Conservation (phyloP, 1,140 invertebrate genomes). For the Ladona fulva region DNA sequence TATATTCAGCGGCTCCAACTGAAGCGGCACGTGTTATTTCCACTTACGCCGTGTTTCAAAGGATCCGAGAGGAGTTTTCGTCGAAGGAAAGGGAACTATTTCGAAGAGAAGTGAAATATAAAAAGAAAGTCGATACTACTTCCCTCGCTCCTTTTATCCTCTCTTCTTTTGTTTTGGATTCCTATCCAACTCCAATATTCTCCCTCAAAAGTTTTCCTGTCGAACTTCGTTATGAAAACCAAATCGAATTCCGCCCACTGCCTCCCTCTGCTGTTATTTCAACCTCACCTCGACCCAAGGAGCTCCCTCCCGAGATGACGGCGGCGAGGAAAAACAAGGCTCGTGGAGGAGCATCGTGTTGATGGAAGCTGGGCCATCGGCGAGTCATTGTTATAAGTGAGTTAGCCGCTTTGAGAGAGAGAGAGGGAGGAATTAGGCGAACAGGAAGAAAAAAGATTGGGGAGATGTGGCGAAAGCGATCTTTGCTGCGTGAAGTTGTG, state of each 20-base stretch:
- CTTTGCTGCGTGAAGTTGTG: not conserved
- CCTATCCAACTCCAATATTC: conserved; percentile 5
- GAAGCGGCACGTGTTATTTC: too few species aligned
- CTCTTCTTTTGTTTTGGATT: not conserved
- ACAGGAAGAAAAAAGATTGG: not conserved
- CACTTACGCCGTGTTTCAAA: too few species aligned
- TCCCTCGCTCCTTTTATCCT: not conserved
- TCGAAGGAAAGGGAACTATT: not conserved
- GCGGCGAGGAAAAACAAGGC: not conserved
- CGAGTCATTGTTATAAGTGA: conserved; percentile 6
- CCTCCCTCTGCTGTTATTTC: not conserved
- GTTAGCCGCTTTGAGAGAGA: not conserved
- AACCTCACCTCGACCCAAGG: not conserved
- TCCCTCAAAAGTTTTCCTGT: conserved; percentile 4
- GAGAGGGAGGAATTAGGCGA: not conserved
- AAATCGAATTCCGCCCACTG: not conserved
- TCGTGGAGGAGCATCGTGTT: not conserved
- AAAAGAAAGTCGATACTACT: not conserved
- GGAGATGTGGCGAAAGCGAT: not conserved
- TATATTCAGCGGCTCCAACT: too few species aligned
- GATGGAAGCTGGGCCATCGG: not conserved
- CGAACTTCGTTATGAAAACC: conserved; percentile 9
- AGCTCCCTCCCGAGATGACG: not conserved
- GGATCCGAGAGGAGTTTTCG: not conserved
- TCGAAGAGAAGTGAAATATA: not conserved